phyloP scores from a whole-genome alignment of 2,888 invertebrate species.

The Sarcophaga carnaria region DNA sequence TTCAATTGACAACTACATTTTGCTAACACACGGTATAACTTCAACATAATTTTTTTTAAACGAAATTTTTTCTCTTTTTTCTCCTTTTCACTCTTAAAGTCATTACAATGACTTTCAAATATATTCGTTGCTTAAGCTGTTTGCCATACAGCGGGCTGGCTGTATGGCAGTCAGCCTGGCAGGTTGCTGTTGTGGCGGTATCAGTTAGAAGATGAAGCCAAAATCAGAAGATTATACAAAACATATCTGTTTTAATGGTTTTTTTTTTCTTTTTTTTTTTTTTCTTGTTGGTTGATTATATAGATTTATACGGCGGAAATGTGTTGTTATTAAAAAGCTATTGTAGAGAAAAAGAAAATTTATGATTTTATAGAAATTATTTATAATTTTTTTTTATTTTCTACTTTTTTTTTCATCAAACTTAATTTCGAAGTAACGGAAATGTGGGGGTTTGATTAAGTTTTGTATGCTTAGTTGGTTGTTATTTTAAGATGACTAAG shows the following conservation, averaged over 20 bases:
- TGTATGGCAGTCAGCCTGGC: background rate
- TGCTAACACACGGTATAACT: background rate
- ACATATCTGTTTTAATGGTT: background rate
- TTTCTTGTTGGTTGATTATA: constrained; percentile 6
- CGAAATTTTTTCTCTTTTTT: constrained; percentile 2
- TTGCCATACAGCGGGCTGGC: background rate
- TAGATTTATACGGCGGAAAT: constrained; percentile 57
- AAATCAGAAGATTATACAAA: constrained; percentile 16
- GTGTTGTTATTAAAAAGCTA: constrained; percentile 51
- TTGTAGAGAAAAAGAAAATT: constrained; percentile 21
- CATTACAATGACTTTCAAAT: constrained; percentile 18
- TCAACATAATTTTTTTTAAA: background rate
- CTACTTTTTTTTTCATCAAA: background rate
- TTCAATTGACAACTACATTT: constrained; percentile 59
- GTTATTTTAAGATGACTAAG: background rate
- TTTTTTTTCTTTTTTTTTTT: too few species aligned
- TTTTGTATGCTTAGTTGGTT: background rate
- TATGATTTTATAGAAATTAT: constrained; percentile 1
- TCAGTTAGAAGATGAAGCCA: constrained; percentile 11
- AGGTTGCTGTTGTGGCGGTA: constrained; percentile 9
- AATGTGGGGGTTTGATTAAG: background rate
- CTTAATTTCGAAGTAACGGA: background rate
- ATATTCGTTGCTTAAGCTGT: constrained; percentile 12
- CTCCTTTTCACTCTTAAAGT: too few species aligned
- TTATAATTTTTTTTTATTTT: background rate